Base-by-base conservation (phyloP, 2,113 vertebrate species). In the Camelus dromedarius region DNA sequence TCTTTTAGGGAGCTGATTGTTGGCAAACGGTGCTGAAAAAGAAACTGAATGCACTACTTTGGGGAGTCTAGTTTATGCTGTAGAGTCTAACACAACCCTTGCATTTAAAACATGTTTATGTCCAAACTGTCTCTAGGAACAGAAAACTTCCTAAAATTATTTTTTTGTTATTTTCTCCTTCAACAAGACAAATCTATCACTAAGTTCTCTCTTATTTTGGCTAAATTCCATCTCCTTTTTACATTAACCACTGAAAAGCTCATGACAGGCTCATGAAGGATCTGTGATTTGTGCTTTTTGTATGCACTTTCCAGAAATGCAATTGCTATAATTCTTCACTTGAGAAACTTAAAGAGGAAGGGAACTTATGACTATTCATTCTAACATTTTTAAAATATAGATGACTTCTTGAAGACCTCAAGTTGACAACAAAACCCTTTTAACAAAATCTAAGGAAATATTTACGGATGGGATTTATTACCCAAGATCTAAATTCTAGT, bases 391-490 rank as follows among this genome's bases (percentile, higher is more conserved):
- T 0, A 38, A 96, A 93, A 91, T 91, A 76, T 20, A 93, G 88
- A 60, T 76, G 11, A 32, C 42, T 94, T 38, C 32, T 96, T 87
- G 95, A 98, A 95, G 52, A 16, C 56, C 93, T 96, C 28, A 76
- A 56, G 80, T 77, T 80, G 79, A 69, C 32, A 93, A 24, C 6
- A 50, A 86, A 24, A 56, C 3, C 70, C 89, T 96, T 93, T 73
- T 42, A 77, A 75, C 8, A 91, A 95, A 93, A 96, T 58, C 8
- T 35, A 58, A 84, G 20, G 10, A 12, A 7, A 72, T 77, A 89
- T 81, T 67, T 91, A 60, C 46, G 77, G 38, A 94, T 69, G 58
- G 5, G 6, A 28, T 91, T 90, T 97, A 58, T 93, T 96, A 84
- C n/a, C 89, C 60, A 83, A 95, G 62, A 69, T 91, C 54, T 24